Base-by-base conservation (phyloP, 2,888 invertebrate genomes). In the Mesorhabditis sp. region DNA sequence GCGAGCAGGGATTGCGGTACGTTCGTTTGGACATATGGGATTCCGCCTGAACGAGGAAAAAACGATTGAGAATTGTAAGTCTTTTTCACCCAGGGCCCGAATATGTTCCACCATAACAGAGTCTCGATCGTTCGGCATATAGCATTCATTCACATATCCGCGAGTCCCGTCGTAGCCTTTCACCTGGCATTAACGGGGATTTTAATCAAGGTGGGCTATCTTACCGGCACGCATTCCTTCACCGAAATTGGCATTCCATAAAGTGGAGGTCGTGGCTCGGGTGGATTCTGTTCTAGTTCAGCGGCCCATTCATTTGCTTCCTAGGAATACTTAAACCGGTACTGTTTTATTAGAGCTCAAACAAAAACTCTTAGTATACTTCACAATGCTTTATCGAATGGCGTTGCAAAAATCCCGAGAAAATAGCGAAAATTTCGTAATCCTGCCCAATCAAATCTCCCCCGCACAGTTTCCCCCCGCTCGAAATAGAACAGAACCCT, bases 21-120 rank as follows among this genome's bases (percentile, higher is more conserved):
- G 76, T 87, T 87, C 3, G 87, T 88, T 76, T 86, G 87, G 15
- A 86, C 87, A 85, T 86, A 88, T 0, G 88, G 88, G 67, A 89
- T 82, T 61, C 87, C 88, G 62, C 89, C 88, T 73, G 66, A 45
- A 72, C 69, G 43, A 42, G 45, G 4, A 42, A 15, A 65, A 4
- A 6, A 62, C 64, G 15, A 43, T 4, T 5, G 28, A 58, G 5
- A 41, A 5, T 68, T 13, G 13, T 6, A 69, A 65, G n/a, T 50
- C 58, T n/a, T 13, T 50, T 61, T 43, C 61, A 77, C 81, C 82
- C 10, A 79, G 70, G 41, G 68, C 70, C 64, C 79, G 80, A 42
- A 81, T 66, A 44, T 81, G 78, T 10, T 71, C 69, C 5, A 82
- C 78, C 41, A 80, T 71, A 28, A 76, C 75, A n/a, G 67, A 67